phyloP scores from a whole-genome alignment of 2,797 vertebrate genomes.

The Syndactyla subalaris region DNA sequence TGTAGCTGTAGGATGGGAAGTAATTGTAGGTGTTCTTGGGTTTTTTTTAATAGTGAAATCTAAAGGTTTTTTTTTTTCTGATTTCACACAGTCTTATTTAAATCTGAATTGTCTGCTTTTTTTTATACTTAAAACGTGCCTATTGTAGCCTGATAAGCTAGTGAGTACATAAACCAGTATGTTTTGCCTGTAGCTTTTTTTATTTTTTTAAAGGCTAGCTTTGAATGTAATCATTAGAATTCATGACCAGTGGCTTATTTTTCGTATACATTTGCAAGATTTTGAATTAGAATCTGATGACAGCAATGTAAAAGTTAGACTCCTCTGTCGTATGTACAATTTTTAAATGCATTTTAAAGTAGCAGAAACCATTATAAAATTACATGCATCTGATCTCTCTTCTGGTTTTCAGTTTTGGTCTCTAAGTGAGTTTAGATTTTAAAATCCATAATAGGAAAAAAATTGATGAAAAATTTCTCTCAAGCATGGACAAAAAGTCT shows the following conservation, averaged over 20 bases:
- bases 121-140: conserved; percentile 73
- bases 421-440: conserved; percentile 30
- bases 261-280: conserved; percentile 58
- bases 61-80: conserved; percentile 69
- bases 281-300: conserved; percentile 33
- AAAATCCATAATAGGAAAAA: background rate
- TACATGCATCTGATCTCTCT: background rate
- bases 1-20: conserved; percentile 80
- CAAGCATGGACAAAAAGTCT: background rate
- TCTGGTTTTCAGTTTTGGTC: conserved; percentile 44
- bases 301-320: background rate
- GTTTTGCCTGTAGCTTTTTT: conserved; percentile 70
- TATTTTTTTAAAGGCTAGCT: conserved; percentile 72
- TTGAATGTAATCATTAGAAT: conserved; percentile 77
- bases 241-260: conserved; percentile 72
- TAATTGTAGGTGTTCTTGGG: conserved; percentile 73
- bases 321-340: background rate
- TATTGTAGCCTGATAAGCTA: conserved; percentile 76
- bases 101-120: conserved; percentile 82
- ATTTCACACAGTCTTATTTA: conserved; percentile 88
- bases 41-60: conserved; percentile 73
- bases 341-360: conserved; percentile 40
- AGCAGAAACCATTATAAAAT: conserved; percentile 35
- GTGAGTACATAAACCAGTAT: conserved; percentile 74
- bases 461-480: background rate